Evolutionary conservation across 2,888 invertebrate genomes (phyloP), one percentile per base, ranked within the genome.

Genomic region (Drosophila fulvimacula): DNA sequence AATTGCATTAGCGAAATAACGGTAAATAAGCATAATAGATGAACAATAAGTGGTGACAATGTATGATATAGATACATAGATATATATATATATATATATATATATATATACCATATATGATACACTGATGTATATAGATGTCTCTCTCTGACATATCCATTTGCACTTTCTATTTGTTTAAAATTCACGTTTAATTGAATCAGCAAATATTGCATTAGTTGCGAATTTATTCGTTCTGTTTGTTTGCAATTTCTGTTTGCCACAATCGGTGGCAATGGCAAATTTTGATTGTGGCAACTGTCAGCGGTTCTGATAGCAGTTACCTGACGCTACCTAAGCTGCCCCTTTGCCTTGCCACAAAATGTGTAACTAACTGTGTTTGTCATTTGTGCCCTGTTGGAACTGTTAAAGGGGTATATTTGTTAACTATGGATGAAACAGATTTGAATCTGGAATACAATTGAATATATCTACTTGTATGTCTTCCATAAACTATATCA

Each of bases 341-440:
- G 32, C 24, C 5, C 15, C 17, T 44, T n/a, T 27, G 17, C 32
- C 24, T 19, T 19, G 48, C 48, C 48, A 32, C 38, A 27, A 64
- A 65, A 63, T 62, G 38, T 38, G 17, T 52, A 48, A 32, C 56
- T 58, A 44, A 39, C 44, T 34, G 53, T 58, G 67, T 48, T 44
- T 49, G 32, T 48, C 48, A 19, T 30, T 17, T 30, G 6, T 32
- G 13, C 6, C 17, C 7, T 1, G 30, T 13, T 19, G 1, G 13
- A 0, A 7, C 3, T 4, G 13, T 13, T 13, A 2, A 30, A 13
- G 13, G 13, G 13, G 48, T 32, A 48, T 48, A 48, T 48, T 19
- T 1, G 48, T 41, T 39, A 1, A 7, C 10, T 41, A 10, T 19
- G 19, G 1, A 10, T 19, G 19, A 7, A 38, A 39, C 17, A 17